Evolutionary conservation across 2,113 vertebrate genomes (phyloP).

Genomic region (Cheirogaleus medius): DNA sequence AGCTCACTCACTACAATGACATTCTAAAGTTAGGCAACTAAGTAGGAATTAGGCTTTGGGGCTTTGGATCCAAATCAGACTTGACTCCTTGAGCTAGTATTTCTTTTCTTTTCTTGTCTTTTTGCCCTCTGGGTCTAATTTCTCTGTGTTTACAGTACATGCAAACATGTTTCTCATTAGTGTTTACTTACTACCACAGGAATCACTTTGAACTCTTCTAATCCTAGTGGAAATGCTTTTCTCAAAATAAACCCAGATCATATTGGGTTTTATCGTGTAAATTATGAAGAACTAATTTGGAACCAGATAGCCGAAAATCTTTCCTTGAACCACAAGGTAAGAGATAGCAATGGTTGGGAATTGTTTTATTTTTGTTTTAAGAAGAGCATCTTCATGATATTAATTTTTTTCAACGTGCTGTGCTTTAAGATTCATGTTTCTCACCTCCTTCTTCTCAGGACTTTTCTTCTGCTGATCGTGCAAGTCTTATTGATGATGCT

Average conservation of each 20-base stretch:
- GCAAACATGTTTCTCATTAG: constrained; percentile 52
- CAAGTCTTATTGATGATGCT: constrained; percentile 93
- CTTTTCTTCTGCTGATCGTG: constrained; percentile 89
- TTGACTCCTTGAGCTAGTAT: constrained; percentile 55
- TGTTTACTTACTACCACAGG: constrained; percentile 83
- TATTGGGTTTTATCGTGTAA: constrained; percentile 95
- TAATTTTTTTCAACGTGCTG: not conserved
- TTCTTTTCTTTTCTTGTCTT: constrained; percentile 29
- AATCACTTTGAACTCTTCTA: constrained; percentile 61
- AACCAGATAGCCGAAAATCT: constrained; percentile 79
- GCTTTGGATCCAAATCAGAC: constrained; percentile 56
- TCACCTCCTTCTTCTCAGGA: constrained; percentile 74
- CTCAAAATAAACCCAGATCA: constrained; percentile 92
- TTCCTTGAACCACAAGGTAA: constrained; percentile 79
- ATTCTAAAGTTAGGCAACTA: constrained; percentile 45
- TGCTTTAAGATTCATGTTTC: not conserved
- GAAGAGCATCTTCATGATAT: not conserved
- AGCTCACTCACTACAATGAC: not conserved
- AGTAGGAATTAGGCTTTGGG: constrained; percentile 48
- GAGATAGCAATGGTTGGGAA: not conserved
- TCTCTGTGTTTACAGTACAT: constrained; percentile 58
- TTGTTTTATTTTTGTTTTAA: constrained; percentile 34
- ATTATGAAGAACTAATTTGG: constrained; percentile 89
- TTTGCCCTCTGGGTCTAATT: constrained; percentile 53
- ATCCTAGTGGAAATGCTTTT: constrained; percentile 67